These are phyloP conservation scores for Drosophila nigromelanica DNA, from an alignment of 1,140 invertebrate species.

Conservation along the genomic window DNA sequence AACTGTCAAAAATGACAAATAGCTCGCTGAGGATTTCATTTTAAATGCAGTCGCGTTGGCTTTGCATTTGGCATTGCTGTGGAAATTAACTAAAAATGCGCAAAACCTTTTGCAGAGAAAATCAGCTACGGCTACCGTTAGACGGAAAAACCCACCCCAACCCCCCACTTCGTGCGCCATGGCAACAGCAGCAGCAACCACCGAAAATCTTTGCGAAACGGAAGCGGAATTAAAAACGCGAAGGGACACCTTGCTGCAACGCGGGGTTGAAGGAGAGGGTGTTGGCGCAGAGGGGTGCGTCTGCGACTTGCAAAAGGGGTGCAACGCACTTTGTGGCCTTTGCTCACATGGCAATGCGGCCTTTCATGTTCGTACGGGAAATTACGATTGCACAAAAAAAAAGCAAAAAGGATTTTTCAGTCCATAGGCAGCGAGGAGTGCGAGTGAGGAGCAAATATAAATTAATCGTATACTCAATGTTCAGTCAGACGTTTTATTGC, in stretches of 20 bases:
- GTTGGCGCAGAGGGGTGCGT: conserved; percentile 27
- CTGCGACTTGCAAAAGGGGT: conserved; percentile 42
- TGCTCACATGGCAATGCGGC: conserved; percentile 42
- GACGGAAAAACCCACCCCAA: conserved; percentile 40
- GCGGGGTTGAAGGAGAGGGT: background rate
- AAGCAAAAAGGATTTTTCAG: conserved; percentile 40
- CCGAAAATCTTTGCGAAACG: conserved; percentile 58
- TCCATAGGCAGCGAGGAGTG: conserved; percentile 21
- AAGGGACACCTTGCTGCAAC: conserved; percentile 33
- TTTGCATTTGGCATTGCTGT: conserved; percentile 51
- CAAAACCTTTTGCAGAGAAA: conserved; percentile 36
- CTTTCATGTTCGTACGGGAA: conserved; percentile 69
- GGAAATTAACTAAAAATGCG: conserved; percentile 67
- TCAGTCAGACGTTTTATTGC: conserved; percentile 78
- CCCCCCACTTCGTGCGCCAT: background rate
- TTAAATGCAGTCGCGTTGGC: conserved; percentile 58
- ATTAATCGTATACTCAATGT: conserved; percentile 68
- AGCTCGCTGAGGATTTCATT: conserved; percentile 73
- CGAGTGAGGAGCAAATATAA: conserved; percentile 48
- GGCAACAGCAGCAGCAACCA: conserved; percentile 50
- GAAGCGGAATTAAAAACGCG: conserved; percentile 58
- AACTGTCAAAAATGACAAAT: conserved; percentile 81
- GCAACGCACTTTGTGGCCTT: conserved; percentile 12
- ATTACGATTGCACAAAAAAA: conserved; percentile 56
- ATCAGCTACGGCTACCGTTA: conserved; percentile 29